Percentiles rank a stretch among this genome's conserved stretches.
Evolutionary conservation across 2,888 invertebrate genomes (phyloP).

Genomic region (Gerris lacustris): DNA sequence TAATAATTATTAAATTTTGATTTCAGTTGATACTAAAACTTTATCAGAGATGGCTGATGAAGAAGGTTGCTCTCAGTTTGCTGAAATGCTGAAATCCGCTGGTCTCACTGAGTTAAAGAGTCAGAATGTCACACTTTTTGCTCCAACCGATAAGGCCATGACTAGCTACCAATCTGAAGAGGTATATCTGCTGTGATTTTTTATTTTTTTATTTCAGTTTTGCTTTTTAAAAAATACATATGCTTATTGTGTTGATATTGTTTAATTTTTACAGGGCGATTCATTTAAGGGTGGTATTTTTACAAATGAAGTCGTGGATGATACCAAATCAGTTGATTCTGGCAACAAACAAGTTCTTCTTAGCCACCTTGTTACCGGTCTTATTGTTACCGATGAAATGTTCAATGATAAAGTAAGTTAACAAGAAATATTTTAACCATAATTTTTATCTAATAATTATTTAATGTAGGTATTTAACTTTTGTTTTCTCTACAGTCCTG

Average conservation of each 20-base stretch:
- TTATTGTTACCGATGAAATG: constrained; percentile 45
- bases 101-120: constrained; percentile 42
- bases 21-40: constrained; percentile 44
- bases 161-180: constrained; percentile 23
- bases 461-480: too few species aligned
- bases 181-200: not conserved
- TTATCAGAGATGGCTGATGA: constrained; percentile 45
- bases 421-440: too few species aligned
- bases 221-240: too few species aligned
- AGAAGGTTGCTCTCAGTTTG: constrained; percentile 47
- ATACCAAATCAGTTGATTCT: not conserved
- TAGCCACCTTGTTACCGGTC: constrained; percentile 47
- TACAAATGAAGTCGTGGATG: constrained; percentile 9
- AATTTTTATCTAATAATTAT: too few species aligned
- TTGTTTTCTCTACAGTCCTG: too few species aligned
- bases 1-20: not conserved
- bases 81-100: constrained; percentile 42
- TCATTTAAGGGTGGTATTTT: not conserved
- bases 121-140: constrained; percentile 42
- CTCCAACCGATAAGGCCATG: constrained; percentile 40
- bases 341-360: constrained; percentile 38
- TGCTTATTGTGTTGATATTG: not conserved
- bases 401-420: constrained; percentile 43
- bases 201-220: too few species aligned
- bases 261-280: constrained; percentile 2